A percentile compares a stretch with the other conserved stretches of the same genome.
phyloP scores from a whole-genome alignment of 2,888 invertebrate genomes.

The Coleophora flavipennella region DNA sequence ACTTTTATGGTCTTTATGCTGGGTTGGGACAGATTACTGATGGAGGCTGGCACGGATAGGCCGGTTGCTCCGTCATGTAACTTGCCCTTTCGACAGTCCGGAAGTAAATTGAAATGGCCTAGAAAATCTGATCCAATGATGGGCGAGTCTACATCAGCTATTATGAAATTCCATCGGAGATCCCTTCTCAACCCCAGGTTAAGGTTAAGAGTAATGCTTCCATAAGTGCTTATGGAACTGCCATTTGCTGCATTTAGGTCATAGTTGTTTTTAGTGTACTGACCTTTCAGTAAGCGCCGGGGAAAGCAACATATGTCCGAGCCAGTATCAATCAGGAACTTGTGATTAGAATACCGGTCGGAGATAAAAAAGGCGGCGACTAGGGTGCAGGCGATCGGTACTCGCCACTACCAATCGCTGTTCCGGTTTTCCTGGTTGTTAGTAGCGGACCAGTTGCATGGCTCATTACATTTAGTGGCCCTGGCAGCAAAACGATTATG shows the following conservation, averaged over 20 bases:
- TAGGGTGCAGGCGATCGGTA: constrained; percentile 4
- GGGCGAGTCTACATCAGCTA: constrained; percentile 10
- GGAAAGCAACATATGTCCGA: constrained; percentile 13
- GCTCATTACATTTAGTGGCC: neutral
- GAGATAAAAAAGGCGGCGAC: constrained; percentile 10
- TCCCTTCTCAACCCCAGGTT: constrained; percentile 9
- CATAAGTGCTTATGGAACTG: constrained; percentile 11
- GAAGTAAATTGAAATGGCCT: constrained; percentile 9
- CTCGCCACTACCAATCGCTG: constrained; percentile 11
- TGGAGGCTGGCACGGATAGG: constrained; percentile 1
- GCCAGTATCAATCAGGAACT: constrained; percentile 12
- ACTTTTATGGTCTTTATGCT: constrained; percentile 5
- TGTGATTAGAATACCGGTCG: neutral
- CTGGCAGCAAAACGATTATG: no score
- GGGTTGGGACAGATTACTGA: neutral
- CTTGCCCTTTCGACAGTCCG: constrained; percentile 6
- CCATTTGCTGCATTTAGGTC: constrained; percentile 13
- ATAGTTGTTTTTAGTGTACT: constrained; percentile 1
- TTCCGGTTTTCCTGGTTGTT: constrained; percentile 7
- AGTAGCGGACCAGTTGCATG: constrained; percentile 5
- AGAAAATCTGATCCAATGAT: constrained; percentile 13
- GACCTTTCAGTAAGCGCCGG: neutral
- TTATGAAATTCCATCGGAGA: constrained; percentile 8
- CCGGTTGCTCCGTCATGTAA: constrained; percentile 9
- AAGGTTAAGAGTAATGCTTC: constrained; percentile 3